A percentile compares a stretch with the other conserved stretches of the same genome.
These are phyloP conservation scores for Apteryx mantelli DNA, from an alignment of 2,113 vertebrate species.

Conservation along the genomic window DNA sequence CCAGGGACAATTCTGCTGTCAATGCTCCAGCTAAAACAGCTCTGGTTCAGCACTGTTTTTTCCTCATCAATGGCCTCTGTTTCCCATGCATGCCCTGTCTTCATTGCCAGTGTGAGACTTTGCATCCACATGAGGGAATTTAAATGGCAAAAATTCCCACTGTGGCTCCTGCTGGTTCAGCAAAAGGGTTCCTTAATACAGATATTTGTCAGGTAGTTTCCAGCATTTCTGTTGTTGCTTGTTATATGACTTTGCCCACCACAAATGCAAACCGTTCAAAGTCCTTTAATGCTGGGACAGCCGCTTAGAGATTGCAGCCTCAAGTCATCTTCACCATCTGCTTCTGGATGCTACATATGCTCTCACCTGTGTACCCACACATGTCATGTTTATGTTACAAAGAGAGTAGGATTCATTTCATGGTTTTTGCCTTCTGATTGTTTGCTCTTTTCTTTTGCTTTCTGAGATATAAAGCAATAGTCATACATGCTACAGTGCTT, in stretches of 20 bases:
- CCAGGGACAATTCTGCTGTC: conserved; percentile 62
- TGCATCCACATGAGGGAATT: background rate
- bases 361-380: background rate
- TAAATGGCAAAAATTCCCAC: background rate
- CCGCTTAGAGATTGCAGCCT: background rate
- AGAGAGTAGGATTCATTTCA: background rate
- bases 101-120: background rate
- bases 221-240: background rate
- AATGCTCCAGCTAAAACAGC: conserved; percentile 45
- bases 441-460: background rate
- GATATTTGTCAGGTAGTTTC: background rate
- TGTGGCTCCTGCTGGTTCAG: conserved; percentile 9
- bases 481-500: background rate
- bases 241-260: background rate
- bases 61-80: background rate
- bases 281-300: background rate
- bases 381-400: background rate
- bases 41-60: conserved; percentile 22
- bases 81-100: background rate
- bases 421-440: background rate
- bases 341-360: background rate
- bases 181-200: background rate
- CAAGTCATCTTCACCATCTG: background rate
- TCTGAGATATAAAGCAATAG: background rate
- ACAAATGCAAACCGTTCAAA: background rate